Percentiles rank a stretch among this genome's conserved stretches.
Conservation (phyloP, 2,113 vertebrate species). For the Esox niger region DNA sequence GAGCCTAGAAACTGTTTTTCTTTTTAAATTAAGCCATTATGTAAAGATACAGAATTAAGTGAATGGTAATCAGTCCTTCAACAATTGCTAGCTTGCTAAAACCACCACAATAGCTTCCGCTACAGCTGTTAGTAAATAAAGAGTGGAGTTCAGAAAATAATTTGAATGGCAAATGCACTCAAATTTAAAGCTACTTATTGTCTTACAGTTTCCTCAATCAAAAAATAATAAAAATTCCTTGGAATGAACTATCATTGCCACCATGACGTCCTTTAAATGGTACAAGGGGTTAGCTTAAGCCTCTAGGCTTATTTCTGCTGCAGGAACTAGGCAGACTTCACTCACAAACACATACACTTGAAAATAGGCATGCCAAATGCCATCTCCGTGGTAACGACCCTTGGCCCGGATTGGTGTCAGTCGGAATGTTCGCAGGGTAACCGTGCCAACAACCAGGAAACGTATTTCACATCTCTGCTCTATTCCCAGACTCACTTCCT, state of each 20-base stretch:
- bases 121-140: no score
- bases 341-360: constrained; percentile 29
- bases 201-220: no score
- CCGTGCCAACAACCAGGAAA: constrained; percentile 60
- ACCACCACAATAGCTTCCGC: no score
- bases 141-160: no score
- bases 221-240: no score
- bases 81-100: no score
- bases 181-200: no score
- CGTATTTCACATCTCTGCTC: constrained; percentile 42
- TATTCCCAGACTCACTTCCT: constrained; percentile 57
- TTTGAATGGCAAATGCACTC: no score
- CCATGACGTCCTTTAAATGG: constrained; percentile 52
- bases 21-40: no score
- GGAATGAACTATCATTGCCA: neutral
- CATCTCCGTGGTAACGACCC: constrained; percentile 69
- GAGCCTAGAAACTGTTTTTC: no score
- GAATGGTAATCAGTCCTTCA: no score
- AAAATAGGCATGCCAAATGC: constrained; percentile 62
- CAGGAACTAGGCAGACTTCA: constrained; percentile 72
- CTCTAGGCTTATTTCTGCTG: constrained; percentile 69
- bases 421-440: constrained; percentile 56
- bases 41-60: no score
- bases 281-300: constrained; percentile 18
- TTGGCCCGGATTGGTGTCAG: constrained; percentile 65